A percentile compares a stretch with the other conserved stretches of the same genome.
Evolutionary conservation across 2,888 invertebrate genomes (phyloP).

Genomic region (Tetheella fluctuosa): DNA sequence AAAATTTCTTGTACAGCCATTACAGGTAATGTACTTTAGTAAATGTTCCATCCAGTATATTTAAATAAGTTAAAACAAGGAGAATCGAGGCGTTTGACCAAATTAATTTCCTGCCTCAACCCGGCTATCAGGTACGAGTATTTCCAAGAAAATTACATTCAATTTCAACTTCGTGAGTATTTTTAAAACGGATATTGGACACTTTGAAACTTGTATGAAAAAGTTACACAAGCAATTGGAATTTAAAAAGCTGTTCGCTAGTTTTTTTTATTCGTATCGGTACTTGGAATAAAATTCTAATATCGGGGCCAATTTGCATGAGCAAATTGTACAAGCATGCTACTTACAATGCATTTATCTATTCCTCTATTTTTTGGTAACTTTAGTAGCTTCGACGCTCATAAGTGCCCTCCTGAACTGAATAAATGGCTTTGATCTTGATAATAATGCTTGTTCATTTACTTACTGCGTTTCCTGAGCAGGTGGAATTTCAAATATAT

Average conservation of each 20-base stretch:
- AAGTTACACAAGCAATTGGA: slow-evolving; percentile 25
- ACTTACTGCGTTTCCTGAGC: too few species aligned
- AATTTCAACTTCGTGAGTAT: slow-evolving; percentile 26
- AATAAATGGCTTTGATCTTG: too few species aligned
- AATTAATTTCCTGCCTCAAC: slow-evolving; percentile 39
- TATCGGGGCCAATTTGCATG: slow-evolving; percentile 3
- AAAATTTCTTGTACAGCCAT: background rate
- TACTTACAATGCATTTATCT: background rate
- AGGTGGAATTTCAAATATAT: too few species aligned
- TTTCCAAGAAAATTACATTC: slow-evolving; percentile 36
- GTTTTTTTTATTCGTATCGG: background rate
- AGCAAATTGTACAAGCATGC: background rate
- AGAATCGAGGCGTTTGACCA: slow-evolving; percentile 28
- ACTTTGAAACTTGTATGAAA: slow-evolving; percentile 26
- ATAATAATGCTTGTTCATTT: too few species aligned
- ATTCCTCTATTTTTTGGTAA: too few species aligned
- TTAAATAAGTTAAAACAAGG: slow-evolving; percentile 4
- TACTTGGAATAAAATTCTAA: background rate
- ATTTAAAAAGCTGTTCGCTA: slow-evolving; percentile 29
- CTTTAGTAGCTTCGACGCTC: too few species aligned
- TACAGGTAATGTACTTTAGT: background rate
- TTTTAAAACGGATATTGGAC: slow-evolving; percentile 21
- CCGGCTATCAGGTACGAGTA: slow-evolving; percentile 15
- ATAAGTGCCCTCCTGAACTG: too few species aligned
- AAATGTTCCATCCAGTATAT: background rate